Percentiles rank a stretch among this genome's conserved stretches.
These are phyloP conservation scores for Tetragnatha versicolor DNA, from an alignment of 1,140 invertebrate species.

Conservation along the genomic window DNA sequence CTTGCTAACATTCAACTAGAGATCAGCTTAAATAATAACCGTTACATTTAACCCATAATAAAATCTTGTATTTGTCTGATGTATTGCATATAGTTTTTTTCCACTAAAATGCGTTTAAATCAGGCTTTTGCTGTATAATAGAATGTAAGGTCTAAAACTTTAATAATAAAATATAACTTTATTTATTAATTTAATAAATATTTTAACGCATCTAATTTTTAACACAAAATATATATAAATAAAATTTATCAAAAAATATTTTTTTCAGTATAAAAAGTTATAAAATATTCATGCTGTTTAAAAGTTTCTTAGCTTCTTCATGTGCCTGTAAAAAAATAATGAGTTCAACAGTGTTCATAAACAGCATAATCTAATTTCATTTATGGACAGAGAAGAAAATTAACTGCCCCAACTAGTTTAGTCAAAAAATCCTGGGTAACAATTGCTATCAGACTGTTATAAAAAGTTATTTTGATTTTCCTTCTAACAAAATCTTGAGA, in stretches of 20 bases:
- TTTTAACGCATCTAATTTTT: too few species aligned
- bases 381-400: background rate
- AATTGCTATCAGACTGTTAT: background rate
- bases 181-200: too few species aligned
- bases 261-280: background rate
- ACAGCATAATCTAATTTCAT: background rate
- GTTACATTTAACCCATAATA: too few species aligned
- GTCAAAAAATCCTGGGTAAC: background rate
- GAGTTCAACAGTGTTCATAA: background rate
- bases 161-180: too few species aligned
- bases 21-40: too few species aligned
- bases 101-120: too few species aligned
- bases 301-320: constrained; percentile 36
- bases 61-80: too few species aligned
- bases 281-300: constrained; percentile 9
- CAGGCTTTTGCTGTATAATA: too few species aligned
- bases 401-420: background rate
- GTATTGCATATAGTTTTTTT: too few species aligned
- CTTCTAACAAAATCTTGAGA: background rate
- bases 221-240: background rate
- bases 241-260: background rate
- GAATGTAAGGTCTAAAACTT: too few species aligned
- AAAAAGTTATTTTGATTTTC: background rate
- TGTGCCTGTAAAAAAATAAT: constrained; percentile 8
- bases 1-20: too few species aligned